phyloP scores from a whole-genome alignment of 2,797 vertebrate genomes.

The Silurus lanzhouensis region DNA sequence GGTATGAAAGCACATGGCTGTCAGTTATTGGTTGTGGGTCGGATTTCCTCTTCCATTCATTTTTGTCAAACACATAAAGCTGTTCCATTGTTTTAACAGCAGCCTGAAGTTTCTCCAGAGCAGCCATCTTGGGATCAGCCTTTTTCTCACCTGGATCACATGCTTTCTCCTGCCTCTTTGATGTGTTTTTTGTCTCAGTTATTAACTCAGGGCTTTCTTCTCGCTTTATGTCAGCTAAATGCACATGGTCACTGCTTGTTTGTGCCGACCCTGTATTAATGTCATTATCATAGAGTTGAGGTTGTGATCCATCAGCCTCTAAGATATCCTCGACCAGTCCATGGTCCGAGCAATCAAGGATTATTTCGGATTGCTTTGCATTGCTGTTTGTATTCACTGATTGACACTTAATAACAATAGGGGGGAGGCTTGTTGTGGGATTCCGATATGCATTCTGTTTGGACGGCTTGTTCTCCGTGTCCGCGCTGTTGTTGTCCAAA shows the following conservation, averaged over 20 bases:
- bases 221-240: conserved; percentile 70
- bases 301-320: conserved; percentile 67
- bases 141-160: conserved; percentile 71
- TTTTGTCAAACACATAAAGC: conserved; percentile 87
- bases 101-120: conserved; percentile 89
- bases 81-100: conserved; percentile 97
- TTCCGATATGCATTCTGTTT: conserved; percentile 68
- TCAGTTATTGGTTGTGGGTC: conserved; percentile 75
- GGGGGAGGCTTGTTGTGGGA: conserved; percentile 76
- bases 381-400: conserved; percentile 80
- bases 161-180: conserved; percentile 72
- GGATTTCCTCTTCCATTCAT: conserved; percentile 90
- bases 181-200: conserved; percentile 73
- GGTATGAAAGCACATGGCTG: conserved; percentile 87
- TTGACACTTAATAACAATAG: conserved; percentile 91
- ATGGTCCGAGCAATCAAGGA: conserved; percentile 49
- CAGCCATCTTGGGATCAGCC: conserved; percentile 71
- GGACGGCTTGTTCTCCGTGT: conserved; percentile 71
- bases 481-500: conserved; percentile 75
- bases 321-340: conserved; percentile 52
- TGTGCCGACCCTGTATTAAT: conserved; percentile 72
- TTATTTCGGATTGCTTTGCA: conserved; percentile 60
- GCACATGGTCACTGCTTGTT: conserved; percentile 72
- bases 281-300: conserved; percentile 73
- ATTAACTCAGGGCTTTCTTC: conserved; percentile 72